Base-by-base conservation (phyloP, 2,113 vertebrate species). In the Tautogolabrus adspersus region DNA sequence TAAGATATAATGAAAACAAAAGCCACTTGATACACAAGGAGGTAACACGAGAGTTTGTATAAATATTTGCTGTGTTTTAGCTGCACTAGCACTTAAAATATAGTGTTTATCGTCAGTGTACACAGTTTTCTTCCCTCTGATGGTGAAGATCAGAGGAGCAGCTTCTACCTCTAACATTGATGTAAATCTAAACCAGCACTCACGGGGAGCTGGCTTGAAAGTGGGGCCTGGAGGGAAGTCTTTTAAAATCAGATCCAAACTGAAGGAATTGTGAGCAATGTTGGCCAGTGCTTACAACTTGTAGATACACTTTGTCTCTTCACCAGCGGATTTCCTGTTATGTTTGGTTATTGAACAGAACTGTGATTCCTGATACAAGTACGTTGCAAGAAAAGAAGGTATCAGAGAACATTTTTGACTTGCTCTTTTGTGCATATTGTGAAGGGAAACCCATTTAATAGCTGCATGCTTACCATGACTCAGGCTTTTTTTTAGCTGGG, bases 121-220 rank as follows among this genome's bases (percentile, higher is more conserved):
- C 68, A 77, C 58, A 67, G 54, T 42, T 46, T 78, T 80, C 64
- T 78, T 22, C 63, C 52, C 63, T 87, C 75, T 86, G 79, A 90
- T 82, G 81, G 75, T 66, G 54, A 47, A 87, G 85, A 85, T 93
- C 89, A 88, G 89, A 91, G 81, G 75, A 88, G 47, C 10, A 5
- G 64, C 69, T 57, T 72, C 49, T 49, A 76, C 81, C 81, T 66
- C 61, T 21, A 77, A 84, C 83, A 77, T 34, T 90, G 89, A 92
- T 87, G 79, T 86, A 82, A 88, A 92, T 90, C 77, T 79, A 79
- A 87, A 84, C 69, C 73, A 89, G 84, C 84, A 90, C 87, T 73
- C 76, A 52, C 69, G 71, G 68, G 74, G 57, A 81, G 88, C 81
- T 38, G 51, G 76, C 77, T 89, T 93, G 79, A 91, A 91, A 88